Percentiles rank a stretch among this genome's conserved stretches.
phyloP scores from a whole-genome alignment of 2,888 invertebrate species.

The Lepidochrysops patricia region DNA sequence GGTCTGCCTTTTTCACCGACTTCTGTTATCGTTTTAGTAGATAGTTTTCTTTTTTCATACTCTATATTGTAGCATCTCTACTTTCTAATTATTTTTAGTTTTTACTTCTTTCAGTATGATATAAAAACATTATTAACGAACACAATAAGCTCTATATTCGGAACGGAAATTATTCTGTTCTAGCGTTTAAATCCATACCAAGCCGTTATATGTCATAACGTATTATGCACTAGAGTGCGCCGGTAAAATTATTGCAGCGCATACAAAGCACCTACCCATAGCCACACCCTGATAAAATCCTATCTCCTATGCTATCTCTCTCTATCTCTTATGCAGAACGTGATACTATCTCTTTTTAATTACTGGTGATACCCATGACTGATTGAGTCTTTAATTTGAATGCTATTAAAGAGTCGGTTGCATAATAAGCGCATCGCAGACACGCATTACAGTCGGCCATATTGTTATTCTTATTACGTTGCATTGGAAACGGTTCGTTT shows the following conservation, averaged over 20 bases:
- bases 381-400: conserved; percentile 14
- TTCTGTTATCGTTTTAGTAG: not conserved
- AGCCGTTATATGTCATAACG: conserved; percentile 19
- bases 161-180: not conserved
- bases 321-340: conserved; percentile 36
- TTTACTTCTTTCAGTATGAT: not conserved
- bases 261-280: conserved; percentile 56
- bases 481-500: conserved; percentile 53
- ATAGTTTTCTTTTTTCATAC: not conserved
- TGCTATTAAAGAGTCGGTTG: conserved; percentile 26
- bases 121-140: not conserved
- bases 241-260: conserved; percentile 46
- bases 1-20: not conserved
- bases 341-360: conserved; percentile 32
- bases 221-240: conserved; percentile 44
- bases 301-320: no score
- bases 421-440: conserved; percentile 35
- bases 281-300: conserved; percentile 58
- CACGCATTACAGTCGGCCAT: conserved; percentile 43
- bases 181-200: not conserved
- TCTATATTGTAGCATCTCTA: not conserved
- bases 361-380: conserved; percentile 27
- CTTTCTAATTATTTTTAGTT: not conserved
- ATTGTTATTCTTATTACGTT: conserved; percentile 48
- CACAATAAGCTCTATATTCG: not conserved